Conservation (phyloP, 2,113 vertebrate genomes). For the Hucho hucho region DNA sequence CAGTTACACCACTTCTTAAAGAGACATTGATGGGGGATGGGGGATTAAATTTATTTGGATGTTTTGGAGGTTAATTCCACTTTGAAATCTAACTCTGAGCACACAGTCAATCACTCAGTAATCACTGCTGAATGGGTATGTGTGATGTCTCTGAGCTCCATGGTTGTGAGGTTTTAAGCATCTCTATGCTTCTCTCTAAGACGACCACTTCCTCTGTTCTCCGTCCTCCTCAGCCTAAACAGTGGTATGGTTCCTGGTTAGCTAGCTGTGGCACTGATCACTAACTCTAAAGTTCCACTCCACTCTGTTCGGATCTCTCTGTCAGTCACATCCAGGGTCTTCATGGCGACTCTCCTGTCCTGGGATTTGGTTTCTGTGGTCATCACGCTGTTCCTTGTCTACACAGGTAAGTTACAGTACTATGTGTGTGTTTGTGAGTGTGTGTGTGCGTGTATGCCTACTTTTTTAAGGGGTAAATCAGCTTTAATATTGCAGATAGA, state of each 20-base stretch:
- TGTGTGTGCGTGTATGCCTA: neutral
- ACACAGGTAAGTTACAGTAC: slow-evolving; percentile 32
- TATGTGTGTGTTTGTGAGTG: neutral
- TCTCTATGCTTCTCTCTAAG: neutral
- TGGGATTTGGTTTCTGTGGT: neutral
- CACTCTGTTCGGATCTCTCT: neutral
- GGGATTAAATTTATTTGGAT: too few relatives aligned
- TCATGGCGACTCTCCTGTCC: slow-evolving; percentile 28
- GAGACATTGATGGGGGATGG: too few relatives aligned
- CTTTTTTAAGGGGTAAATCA: too few relatives aligned
- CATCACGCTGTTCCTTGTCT: neutral
- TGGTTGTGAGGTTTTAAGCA: neutral
- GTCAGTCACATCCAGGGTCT: slow-evolving; percentile 13
- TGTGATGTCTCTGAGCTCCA: neutral
- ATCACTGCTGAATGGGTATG: neutral
- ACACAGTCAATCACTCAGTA: too few relatives aligned
- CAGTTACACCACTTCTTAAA: too few relatives aligned
- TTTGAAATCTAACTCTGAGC: too few relatives aligned
- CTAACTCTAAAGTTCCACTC: neutral
- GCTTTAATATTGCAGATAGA: too few relatives aligned
- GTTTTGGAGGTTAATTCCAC: too few relatives aligned
- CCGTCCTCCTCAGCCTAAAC: neutral
- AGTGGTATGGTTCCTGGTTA: neutral
- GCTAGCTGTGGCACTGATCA: neutral
- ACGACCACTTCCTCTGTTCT: slow-evolving; percentile 14